Evolutionary conservation across 2,888 invertebrate species (phyloP), one percentile per base, ranked within the genome.

Genomic region (Caenorhabditis imperialis): DNA sequence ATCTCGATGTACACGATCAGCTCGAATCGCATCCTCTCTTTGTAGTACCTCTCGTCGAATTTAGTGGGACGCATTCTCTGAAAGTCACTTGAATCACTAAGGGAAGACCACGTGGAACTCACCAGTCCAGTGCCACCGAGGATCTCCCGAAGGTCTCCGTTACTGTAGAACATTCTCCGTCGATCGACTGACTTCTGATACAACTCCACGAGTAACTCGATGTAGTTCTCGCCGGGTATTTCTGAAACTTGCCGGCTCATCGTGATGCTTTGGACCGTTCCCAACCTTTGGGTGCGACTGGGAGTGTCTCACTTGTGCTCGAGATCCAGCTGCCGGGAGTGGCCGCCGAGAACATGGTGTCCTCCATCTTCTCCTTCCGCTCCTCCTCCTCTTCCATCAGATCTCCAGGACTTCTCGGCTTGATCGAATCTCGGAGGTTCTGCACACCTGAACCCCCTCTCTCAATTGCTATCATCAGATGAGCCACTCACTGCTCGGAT

Each of bases 101-200:
- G n/a, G n/a, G n/a, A n/a, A n/a, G n/a, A n/a, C n/a, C n/a, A n/a
- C n/a, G n/a, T n/a, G n/a, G n/a, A n/a, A n/a, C n/a, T 53, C 54
- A 80, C 82, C 62, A 82, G 77, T 30, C 58, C 74, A 10, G 76
- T 76, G n/a, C 82, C 81, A 22, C 74, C 78, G 23, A 85, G 47
- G 35, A 85, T 80, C 48, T 84, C 83, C 4, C 75, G 37, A 14
- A 85, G 51, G 1, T 77, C 69, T 18, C 77, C 73, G 8, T 81
- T 77, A 42, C 83, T 81, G 55, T 80, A 81, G 62, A 84, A 75
- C 50, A 85, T 74, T 25, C 84, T 70, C 48, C 85, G 73, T 8
- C 85, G 61, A 23, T 84, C 82, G 2, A 74, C 38, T 7, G 84
- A 75, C 38, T 38, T 71, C 27, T 72, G 27, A 45, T 81, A 81